phyloP scores from a whole-genome alignment of 2,888 invertebrate genomes.

The Pharmacophagus antenor region DNA sequence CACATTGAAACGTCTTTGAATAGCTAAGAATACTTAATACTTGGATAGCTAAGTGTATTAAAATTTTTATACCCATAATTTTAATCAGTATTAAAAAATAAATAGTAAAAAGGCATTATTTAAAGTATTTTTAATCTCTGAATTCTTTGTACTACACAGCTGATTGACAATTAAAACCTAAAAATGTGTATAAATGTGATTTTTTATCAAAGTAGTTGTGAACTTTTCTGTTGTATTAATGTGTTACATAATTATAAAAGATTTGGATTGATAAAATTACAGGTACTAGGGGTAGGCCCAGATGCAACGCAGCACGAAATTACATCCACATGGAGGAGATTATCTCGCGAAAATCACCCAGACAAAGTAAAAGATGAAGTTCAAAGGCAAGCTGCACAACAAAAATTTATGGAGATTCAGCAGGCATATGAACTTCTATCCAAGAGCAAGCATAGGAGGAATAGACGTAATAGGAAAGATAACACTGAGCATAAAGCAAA shows the following conservation, averaged over 20 bases:
- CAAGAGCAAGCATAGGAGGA: constrained; percentile 88
- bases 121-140: no score
- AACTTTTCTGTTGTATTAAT: not conserved
- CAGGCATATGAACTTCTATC: constrained; percentile 95
- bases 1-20: not conserved
- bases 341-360: constrained; percentile 94
- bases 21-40: not conserved
- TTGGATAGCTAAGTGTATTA: no score
- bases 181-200: no score
- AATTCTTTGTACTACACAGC: no score
- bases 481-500: constrained; percentile 60
- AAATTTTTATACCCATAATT: no score
- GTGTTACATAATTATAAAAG: not conserved
- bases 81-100: no score
- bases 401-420: constrained; percentile 95
- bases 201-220: no score
- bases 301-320: constrained; percentile 93
- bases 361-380: constrained; percentile 91
- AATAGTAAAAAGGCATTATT: no score
- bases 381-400: constrained; percentile 86
- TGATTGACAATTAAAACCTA: no score
- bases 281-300: constrained; percentile 88
- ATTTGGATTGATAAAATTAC: not conserved
- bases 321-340: constrained; percentile 88
- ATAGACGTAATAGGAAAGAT: constrained; percentile 86